Evolutionary conservation across 2,113 vertebrate species (phyloP), one percentile per base, ranked within the genome.

Genomic region (Carlito syrichta): DNA sequence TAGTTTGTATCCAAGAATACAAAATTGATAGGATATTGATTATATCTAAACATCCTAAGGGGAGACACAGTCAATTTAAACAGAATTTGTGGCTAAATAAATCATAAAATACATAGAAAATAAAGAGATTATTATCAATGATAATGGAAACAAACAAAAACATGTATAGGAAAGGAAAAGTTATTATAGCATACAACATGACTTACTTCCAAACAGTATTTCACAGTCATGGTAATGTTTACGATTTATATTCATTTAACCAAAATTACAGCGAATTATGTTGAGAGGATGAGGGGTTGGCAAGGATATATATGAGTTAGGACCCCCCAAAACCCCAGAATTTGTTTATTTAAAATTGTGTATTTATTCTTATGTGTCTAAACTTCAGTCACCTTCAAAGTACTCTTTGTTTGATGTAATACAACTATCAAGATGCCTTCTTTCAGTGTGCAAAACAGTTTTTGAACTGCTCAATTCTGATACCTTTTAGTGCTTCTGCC

Each of bases 51-150:
- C 6, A 60, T 62, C 52, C 54, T 76, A 14, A 30, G 38, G 86
- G n/a, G 73, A 54, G 52, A 68, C 9, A 60, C 8, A 30, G n/a
- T 71, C 45, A 77, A 77, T 74, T 8, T 85, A 71, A 69, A 32
- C n/a, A 85, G 50, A 60, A 27, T 69, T 20, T 77, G 69, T 89
- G 43, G 40, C 52, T 52, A 52, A 90, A 76, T 40, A 76, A 63
- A 82, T 30, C 66, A 38, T 30, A 62, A n/a, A 63, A 10, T 10
- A 10, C 22, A n/a, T 5, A 38, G n/a, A 93, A 62, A 79, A 60
- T 40, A 87, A 68, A 83, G n/a, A 74, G 40, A 25, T 86, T 43
- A 71, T 94, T 73, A 94, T 79, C 58, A 92, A 52, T 50, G 85
- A 19, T 14, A 91, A 13, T 17, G 73, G 62, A 94, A 94, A 93